Conservation (phyloP, 2,113 vertebrate species). For the Sinocyclocheilus anophthalmus region DNA sequence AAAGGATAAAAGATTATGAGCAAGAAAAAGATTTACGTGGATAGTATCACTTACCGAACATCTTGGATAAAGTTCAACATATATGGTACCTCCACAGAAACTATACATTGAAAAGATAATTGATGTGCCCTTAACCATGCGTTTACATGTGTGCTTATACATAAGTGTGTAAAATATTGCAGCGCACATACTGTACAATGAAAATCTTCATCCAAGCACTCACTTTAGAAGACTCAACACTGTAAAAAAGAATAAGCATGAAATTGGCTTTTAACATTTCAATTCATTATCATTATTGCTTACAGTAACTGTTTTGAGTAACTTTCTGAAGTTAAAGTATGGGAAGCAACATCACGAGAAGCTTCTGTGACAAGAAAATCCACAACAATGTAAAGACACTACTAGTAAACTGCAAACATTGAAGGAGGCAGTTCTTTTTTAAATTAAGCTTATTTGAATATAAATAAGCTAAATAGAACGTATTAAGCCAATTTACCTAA, state of each 20-base stretch:
- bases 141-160: not conserved
- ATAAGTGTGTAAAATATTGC: too few relatives aligned
- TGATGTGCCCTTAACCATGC: not conserved
- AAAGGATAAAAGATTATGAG: not conserved
- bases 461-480: too few relatives aligned
- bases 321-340: not conserved
- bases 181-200: not conserved
- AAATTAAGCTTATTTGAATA: too few relatives aligned
- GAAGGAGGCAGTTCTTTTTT: too few relatives aligned
- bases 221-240: not conserved
- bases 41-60: not conserved
- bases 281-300: not conserved
- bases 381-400: too few relatives aligned
- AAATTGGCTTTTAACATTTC: not conserved
- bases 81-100: not conserved
- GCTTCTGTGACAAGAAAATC: too few relatives aligned
- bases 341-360: too few relatives aligned
- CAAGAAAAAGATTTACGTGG: not conserved
- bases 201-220: not conserved
- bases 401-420: too few relatives aligned
- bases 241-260: not conserved
- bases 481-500: too few relatives aligned
- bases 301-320: not conserved
- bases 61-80: not conserved
- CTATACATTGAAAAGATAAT: conserved; percentile 1